A percentile compares a stretch with the other conserved stretches of the same genome.
These are phyloP conservation scores for Amyelois transitella DNA, from an alignment of 1,140 invertebrate species.

Conservation along the genomic window DNA sequence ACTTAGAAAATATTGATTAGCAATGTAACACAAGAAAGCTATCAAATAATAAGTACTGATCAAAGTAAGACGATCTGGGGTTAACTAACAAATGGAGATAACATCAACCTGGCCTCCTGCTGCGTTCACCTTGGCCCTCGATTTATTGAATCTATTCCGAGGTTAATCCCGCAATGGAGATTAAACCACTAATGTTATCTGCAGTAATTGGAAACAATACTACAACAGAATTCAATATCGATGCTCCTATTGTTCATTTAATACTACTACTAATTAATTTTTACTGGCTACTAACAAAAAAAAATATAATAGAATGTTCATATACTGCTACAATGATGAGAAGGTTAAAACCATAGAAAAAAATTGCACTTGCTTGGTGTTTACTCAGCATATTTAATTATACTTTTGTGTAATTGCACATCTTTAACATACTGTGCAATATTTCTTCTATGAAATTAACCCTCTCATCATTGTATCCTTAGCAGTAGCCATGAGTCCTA, in stretches of 20 bases:
- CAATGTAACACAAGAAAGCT: not conserved
- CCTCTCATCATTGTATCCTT: no score
- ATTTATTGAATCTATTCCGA: conserved; percentile 2
- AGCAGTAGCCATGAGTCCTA: no score
- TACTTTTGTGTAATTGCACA: no score
- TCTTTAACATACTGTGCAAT: no score
- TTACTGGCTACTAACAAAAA: no score
- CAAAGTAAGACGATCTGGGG: not conserved
- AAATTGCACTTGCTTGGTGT: no score
- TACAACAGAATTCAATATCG: not conserved
- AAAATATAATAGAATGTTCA: no score
- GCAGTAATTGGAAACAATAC: not conserved
- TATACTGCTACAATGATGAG: no score
- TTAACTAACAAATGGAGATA: conserved; percentile 3
- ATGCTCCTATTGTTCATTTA: not conserved
- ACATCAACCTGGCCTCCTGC: not conserved
- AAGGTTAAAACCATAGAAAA: no score
- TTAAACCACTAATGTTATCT: conserved; percentile 3
- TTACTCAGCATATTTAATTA: no score
- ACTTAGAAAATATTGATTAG: not conserved
- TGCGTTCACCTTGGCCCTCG: conserved; percentile 1
- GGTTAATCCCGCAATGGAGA: conserved; percentile 1
- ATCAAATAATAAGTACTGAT: not conserved
- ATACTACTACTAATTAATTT: no score
- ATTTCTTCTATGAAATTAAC: no score